Evolutionary conservation across 1,140 invertebrate species (phyloP), one percentile per base, ranked within the genome.

Genomic region (Drosophila ohnishii): DNA sequence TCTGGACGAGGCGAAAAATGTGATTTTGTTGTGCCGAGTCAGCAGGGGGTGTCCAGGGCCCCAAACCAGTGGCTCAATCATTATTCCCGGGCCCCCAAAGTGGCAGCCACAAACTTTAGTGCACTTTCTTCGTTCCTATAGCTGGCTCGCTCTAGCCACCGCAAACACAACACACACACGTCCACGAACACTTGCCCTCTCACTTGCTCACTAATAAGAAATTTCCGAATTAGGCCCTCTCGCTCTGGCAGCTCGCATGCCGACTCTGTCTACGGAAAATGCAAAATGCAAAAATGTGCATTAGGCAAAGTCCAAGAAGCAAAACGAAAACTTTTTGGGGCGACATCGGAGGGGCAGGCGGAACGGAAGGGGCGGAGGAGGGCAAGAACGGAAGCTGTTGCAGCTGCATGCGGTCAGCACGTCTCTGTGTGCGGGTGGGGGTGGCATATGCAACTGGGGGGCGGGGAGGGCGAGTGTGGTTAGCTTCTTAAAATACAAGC

Each of bases 251-350:
- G 34, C 59, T 34, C 45, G 64, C 83, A 75, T 76, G 70, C 66
- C 47, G 65, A 59, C 82, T 86, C 83, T 82, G 59, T 87, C 82
- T 87, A 65, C 59, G 57, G 59, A 86, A 76, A 87, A 86, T 86
- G 82, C 82, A 85, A 85, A 85, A 85, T 85, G 82, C 82, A 86
- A 86, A 86, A 86, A 86, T 86, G 82, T 86, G 82, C 82, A 86
- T 86, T 87, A 87, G 82, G 82, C 85, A 86, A 87, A 87, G 83
- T 81, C 79, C 83, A 86, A 86, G 82, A 86, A 87, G 76, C 78
- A 84, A 67, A 57, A 62, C 78, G 69, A 50, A 85, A 75, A 81
- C 67, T 75, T 66, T 75, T 66, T 32, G 74, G 61, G 44, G 22
- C 32, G 34, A 47, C 32, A 35, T 44, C 32, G 35, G 3, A 25